phyloP scores from a whole-genome alignment of 2,797 vertebrate species.

The Chromis chromis region DNA sequence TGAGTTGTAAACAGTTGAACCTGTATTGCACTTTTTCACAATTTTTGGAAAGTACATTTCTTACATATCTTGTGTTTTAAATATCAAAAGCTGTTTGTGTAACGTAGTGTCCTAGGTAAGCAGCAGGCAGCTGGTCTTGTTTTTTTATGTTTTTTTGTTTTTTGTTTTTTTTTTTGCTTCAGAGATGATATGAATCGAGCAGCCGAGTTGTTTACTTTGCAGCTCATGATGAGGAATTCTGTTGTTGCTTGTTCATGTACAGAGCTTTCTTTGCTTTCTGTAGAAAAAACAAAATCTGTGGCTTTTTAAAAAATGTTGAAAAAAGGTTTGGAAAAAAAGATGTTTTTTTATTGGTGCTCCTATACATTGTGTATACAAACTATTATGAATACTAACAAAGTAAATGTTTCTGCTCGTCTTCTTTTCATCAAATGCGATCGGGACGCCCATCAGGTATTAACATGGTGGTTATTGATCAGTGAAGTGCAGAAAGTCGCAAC shows the following conservation, averaged over 20 bases:
- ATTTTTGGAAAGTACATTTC: conserved; percentile 91
- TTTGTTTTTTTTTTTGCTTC: conserved; percentile 71
- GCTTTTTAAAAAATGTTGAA: conserved; percentile 85
- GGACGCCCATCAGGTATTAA: no score
- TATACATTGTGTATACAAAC: conserved; percentile 88
- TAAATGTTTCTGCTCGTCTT: conserved; percentile 76
- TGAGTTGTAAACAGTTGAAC: conserved; percentile 88
- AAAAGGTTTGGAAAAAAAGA: conserved; percentile 70
- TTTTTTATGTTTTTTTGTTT: conserved; percentile 69
- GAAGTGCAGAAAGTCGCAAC: background rate
- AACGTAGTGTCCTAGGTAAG: conserved; percentile 90
- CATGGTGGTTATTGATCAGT: no score
- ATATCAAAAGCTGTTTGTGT: conserved; percentile 90
- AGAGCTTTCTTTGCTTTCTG: conserved; percentile 88
- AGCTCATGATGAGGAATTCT: conserved; percentile 82
- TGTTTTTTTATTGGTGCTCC: conserved; percentile 86
- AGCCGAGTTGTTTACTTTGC: conserved; percentile 75
- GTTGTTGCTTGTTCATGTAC: conserved; percentile 89
- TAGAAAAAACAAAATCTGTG: conserved; percentile 85
- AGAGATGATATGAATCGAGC: conserved; percentile 81
- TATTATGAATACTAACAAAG: conserved; percentile 87
- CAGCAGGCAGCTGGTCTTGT: conserved; percentile 86
- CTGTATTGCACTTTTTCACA: conserved; percentile 97
- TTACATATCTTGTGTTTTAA: conserved; percentile 94
- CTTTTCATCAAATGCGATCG: conserved; percentile 51